Conservation (phyloP, 1,140 invertebrate species). For the Plectus sambesii region DNA sequence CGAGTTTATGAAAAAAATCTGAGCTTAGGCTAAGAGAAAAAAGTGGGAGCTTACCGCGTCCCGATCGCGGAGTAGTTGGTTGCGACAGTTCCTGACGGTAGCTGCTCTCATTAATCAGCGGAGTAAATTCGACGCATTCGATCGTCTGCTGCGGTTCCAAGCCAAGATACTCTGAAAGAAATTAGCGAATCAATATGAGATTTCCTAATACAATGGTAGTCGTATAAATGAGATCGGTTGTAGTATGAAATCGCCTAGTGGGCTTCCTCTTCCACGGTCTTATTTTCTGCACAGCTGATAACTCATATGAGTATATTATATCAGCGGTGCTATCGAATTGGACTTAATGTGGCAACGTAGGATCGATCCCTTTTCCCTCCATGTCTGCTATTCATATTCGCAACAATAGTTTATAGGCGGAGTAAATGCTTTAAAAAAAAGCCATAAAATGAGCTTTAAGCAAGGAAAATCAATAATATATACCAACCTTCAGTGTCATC, state of each 20-base stretch:
- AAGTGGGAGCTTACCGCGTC: neutral
- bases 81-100: slow-evolving; percentile 8
- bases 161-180: slow-evolving; percentile 36
- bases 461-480: neutral
- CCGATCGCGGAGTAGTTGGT: neutral
- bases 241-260: too few species aligned
- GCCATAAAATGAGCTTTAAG: too few species aligned
- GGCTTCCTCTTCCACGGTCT: too few species aligned
- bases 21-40: slow-evolving; percentile 13
- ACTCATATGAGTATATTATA: too few species aligned
- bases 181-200: slow-evolving; percentile 21
- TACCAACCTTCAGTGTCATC: slow-evolving; percentile 26
- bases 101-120: slow-evolving; percentile 21
- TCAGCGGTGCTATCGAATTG: slow-evolving; percentile 11
- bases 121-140: slow-evolving; percentile 35
- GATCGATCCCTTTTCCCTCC: too few species aligned
- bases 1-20: neutral
- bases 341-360: slow-evolving; percentile 7
- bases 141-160: slow-evolving; percentile 32
- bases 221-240: neutral
- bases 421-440: slow-evolving; percentile 5
- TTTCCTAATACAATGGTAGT: slow-evolving; percentile 3
- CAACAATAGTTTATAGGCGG: too few species aligned
- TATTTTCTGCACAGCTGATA: too few species aligned
- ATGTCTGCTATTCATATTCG: too few species aligned